Percentiles rank a stretch among this genome's conserved stretches.
These are phyloP conservation scores for Acleris laterana DNA, from an alignment of 2,888 invertebrate genomes.

Conservation along the genomic window DNA sequence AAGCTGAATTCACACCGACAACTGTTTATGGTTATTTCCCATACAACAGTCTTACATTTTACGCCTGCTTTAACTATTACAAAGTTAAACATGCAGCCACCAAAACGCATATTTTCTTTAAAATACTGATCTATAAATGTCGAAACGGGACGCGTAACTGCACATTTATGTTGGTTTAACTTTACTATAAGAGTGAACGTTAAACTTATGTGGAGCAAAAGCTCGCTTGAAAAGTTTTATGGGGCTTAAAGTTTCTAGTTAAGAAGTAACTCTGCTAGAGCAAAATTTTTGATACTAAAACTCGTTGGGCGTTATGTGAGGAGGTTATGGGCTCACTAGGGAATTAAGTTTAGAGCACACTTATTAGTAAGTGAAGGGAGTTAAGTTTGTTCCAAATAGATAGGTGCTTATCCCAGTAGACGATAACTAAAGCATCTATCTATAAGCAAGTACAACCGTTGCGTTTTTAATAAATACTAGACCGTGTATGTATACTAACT, in stretches of 20 bases:
- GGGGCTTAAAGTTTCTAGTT: constrained; percentile 75
- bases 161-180: constrained; percentile 45
- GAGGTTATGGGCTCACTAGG: constrained; percentile 14
- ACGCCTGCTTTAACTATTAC: constrained; percentile 58
- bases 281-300: constrained; percentile 68
- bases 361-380: not conserved
- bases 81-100: constrained; percentile 30
- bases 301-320: constrained; percentile 44
- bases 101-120: constrained; percentile 24
- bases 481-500: too few relatives aligned
- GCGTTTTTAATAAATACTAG: too few relatives aligned
- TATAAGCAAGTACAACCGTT: too few relatives aligned
- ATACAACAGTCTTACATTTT: constrained; percentile 65
- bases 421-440: too few relatives aligned
- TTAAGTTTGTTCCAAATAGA: not conserved
- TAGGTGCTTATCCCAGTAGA: too few relatives aligned
- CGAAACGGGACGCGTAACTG: constrained; percentile 13
- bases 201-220: constrained; percentile 77
- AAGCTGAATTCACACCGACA: constrained; percentile 59
- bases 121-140: constrained; percentile 13
- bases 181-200: constrained; percentile 68
- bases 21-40: constrained; percentile 69
- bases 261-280: constrained; percentile 59
- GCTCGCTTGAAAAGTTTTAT: constrained; percentile 77
- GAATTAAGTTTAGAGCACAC: constrained; percentile 21